Base-by-base conservation (phyloP, 2,113 vertebrate species). In the Oncorhynchus masou region DNA sequence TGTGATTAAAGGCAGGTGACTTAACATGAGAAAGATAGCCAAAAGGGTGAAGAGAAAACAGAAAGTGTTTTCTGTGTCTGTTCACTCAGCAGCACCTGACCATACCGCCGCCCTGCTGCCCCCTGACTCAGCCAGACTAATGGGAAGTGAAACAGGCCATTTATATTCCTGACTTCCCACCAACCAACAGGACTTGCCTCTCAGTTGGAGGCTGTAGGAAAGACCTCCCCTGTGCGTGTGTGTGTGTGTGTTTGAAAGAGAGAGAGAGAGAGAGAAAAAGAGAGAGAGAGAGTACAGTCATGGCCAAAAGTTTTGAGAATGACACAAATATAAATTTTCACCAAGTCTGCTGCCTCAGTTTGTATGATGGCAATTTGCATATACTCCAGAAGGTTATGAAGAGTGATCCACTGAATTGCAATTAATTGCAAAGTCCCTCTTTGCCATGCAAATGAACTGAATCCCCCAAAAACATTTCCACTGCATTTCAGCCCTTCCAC, bases 141-240 rank as follows among this genome's bases (percentile, higher is more conserved):
- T 68, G 66, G 27, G 66, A 6, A 31, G 27, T 31, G 27, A 34
- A 68, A 16, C 11, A 68, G 66, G 7, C 24, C 24, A 31, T 68
- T 68, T 68, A 68, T 68, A 31, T 34, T 68, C 66, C 66, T 68
- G 29, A 68, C 24, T 24, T 54, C 66, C 65, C 59, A 62, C 12
- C 27, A 27, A 31, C 66, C 27, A 16, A 16, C 66, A 31, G 66
- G 29, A 29, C 13, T 13, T 16, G 8, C 66, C 1, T 25, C 64
- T 25, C 64, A 25, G 45, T 70, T 19, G 16, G 51, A 54, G 51
- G 27, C 25, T 19, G 24, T 29, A 72, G 51, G 4, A 27, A 13
- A 29, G 25, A 19, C 59, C 20, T 62, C 59, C 59, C 59, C 59
- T 12, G 39, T 70, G 20, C 24, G 68, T 70, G 34, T 12, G 34